These are phyloP conservation scores for Microtus ochrogaster DNA, from an alignment of 2,113 vertebrate genomes.

Conservation along the genomic window DNA sequence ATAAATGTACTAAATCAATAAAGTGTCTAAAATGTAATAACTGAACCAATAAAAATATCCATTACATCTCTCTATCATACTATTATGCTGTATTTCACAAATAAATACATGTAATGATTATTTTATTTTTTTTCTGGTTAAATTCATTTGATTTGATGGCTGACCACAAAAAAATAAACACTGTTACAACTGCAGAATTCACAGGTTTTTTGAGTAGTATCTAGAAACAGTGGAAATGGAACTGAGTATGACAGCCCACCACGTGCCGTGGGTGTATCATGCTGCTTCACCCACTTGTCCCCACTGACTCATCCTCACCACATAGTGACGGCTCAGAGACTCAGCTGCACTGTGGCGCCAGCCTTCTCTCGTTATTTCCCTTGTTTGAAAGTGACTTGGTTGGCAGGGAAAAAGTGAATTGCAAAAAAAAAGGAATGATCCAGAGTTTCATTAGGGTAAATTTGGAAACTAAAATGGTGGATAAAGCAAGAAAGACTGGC, in stretches of 20 bases:
- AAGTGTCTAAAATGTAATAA: background rate
- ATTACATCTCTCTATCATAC: background rate
- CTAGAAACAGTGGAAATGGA: constrained; percentile 40
- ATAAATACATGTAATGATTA: background rate
- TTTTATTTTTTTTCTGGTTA: background rate
- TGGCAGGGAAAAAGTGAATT: background rate
- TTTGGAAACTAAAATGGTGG: background rate
- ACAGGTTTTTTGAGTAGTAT: background rate
- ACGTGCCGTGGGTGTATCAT: accelerated
- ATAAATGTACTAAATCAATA: background rate
- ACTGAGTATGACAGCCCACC: background rate
- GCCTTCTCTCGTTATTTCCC: background rate
- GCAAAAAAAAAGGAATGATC: background rate
- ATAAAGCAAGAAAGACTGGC: background rate
- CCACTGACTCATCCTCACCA: background rate
- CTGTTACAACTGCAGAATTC: background rate
- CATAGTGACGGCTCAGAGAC: background rate
- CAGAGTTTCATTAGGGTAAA: background rate
- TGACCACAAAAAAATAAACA: constrained; percentile 57
- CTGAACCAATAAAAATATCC: background rate
- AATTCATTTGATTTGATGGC: constrained; percentile 18
- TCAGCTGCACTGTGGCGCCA: background rate
- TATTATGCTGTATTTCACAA: background rate
- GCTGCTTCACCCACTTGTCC: background rate
- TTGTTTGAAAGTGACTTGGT: constrained; percentile 36